These are phyloP conservation scores for cat (Felis catus) DNA, from an alignment of 2,113 vertebrate genomes.

Conservation along the genomic window F.catus_Fca126_mat1.0 CM031413.1:139289001-139289500, in stretches of 20 bases:
- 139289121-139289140: background rate
- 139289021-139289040: background rate
- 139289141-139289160: background rate
- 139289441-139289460: background rate
- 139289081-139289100: background rate
- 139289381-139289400: background rate
- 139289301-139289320: background rate
- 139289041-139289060: conserved; percentile 4
- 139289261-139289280: background rate
- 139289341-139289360: background rate
- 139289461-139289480: conserved; percentile 38
- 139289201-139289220: background rate
- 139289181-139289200: background rate
- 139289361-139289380: background rate
- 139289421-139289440: background rate
- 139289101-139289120: background rate
- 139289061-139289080: background rate
- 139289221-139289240: background rate
- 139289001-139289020: background rate
- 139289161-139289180: background rate
- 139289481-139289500: conserved; percentile 42
- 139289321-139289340: background rate
- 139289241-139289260: background rate
- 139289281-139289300: background rate
- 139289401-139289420: background rate